These are phyloP conservation scores for Drosophila kokeensis DNA, from an alignment of 2,888 invertebrate species.

Conservation along the genomic window DNA sequence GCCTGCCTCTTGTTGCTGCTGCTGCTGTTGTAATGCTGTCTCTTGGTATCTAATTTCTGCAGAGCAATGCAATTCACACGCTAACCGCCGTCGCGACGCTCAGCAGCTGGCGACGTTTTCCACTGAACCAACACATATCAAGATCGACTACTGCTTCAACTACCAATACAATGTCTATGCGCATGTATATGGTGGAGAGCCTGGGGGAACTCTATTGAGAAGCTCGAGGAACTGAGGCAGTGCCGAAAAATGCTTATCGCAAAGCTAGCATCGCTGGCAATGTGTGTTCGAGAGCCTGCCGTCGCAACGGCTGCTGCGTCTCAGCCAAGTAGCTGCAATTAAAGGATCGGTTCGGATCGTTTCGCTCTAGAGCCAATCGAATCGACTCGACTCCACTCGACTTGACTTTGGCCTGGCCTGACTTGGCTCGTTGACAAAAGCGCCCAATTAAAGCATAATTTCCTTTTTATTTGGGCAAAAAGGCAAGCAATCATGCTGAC, in stretches of 20 bases:
- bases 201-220: background rate
- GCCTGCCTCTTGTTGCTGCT: conserved; percentile 4
- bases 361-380: background rate
- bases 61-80: conserved; percentile 66
- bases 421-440: conserved; percentile 64
- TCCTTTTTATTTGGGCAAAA: conserved; percentile 44
- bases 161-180: background rate
- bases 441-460: conserved; percentile 82
- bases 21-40: conserved; percentile 28
- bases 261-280: conserved; percentile 50
- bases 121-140: conserved; percentile 51
- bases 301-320: background rate
- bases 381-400: background rate
- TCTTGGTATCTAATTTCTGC: conserved; percentile 68
- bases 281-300: conserved; percentile 30
- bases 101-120: conserved; percentile 45
- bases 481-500: conserved; percentile 29
- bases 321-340: conserved; percentile 46
- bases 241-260: conserved; percentile 55
- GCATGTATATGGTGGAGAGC: background rate
- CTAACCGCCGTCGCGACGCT: conserved; percentile 20
- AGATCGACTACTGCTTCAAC: conserved; percentile 22
- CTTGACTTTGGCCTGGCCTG: conserved; percentile 8
- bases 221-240: conserved; percentile 12
- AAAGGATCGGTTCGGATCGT: conserved; percentile 43